Conservation (phyloP, 2,888 invertebrate genomes). For the Thumatha senex region DNA sequence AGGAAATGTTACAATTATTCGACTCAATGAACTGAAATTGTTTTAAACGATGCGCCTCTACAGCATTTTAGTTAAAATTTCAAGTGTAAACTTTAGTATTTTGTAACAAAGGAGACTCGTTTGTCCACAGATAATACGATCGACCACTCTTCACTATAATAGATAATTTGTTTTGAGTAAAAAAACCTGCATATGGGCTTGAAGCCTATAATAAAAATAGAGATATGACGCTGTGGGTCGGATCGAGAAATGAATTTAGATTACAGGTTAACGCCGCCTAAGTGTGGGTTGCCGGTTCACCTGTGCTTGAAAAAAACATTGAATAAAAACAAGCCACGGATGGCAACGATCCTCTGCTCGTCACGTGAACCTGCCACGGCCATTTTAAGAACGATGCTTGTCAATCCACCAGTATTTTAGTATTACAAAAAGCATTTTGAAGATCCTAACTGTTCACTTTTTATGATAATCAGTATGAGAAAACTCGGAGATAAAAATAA, state of each 20-base stretch:
- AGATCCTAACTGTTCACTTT: conserved; percentile 51
- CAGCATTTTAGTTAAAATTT: conserved; percentile 51
- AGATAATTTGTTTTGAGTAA: conserved; percentile 80
- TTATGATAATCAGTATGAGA: conserved; percentile 45
- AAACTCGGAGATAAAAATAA: conserved; percentile 40
- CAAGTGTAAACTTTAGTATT: conserved; percentile 46
- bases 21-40: conserved; percentile 69
- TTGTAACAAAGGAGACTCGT: conserved; percentile 49
- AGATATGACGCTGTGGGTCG: conserved; percentile 78
- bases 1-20: conserved; percentile 67
- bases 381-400: conserved; percentile 54
- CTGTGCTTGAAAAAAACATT: conserved; percentile 75
- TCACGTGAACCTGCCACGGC: conserved; percentile 49
- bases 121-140: conserved; percentile 73
- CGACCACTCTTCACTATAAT: conserved; percentile 72
- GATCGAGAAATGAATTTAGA: conserved; percentile 84
- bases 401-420: conserved; percentile 57
- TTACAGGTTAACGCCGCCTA: conserved; percentile 82
- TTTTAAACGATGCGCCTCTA: conserved; percentile 55
- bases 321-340: conserved; percentile 53
- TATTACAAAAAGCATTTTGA: conserved; percentile 55
- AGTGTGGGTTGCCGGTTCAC: conserved; percentile 78
- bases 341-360: conserved; percentile 46
- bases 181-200: conserved; percentile 80
- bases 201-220: conserved; percentile 81